phyloP scores from a whole-genome alignment of 2,888 invertebrate genomes.

The Drosophila neotestacea region DNA sequence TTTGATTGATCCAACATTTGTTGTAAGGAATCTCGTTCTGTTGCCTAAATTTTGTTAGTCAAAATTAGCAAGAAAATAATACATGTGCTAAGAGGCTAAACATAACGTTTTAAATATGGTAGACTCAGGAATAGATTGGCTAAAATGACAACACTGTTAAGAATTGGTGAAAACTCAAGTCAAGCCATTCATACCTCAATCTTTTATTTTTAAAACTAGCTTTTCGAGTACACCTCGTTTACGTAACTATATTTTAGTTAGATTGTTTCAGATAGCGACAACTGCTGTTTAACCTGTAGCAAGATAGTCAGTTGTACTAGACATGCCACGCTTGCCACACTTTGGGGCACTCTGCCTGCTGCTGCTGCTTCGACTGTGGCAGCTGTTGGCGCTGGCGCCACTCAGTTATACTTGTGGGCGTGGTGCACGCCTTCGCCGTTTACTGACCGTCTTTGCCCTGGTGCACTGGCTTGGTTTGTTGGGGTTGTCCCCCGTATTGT shows the following conservation, averaged over 20 bases:
- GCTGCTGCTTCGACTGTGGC: slow-evolving; percentile 63
- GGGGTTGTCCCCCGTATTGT: slow-evolving; percentile 54
- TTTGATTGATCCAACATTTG: too few species aligned
- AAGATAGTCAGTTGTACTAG: slow-evolving; percentile 39
- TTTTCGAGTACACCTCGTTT: neutral
- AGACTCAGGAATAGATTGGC: too few species aligned
- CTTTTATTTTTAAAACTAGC: too few species aligned
- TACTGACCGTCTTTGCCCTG: slow-evolving; percentile 38
- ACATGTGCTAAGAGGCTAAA: too few species aligned
- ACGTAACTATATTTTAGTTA: neutral
- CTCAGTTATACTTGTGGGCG: slow-evolving; percentile 27
- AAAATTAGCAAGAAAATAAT: too few species aligned
- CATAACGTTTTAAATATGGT: too few species aligned
- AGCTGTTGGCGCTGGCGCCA: slow-evolving; percentile 70
- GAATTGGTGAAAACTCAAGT: too few species aligned
- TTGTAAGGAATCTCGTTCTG: too few species aligned
- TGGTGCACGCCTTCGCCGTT: slow-evolving; percentile 35
- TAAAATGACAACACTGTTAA: too few species aligned
- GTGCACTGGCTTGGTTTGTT: slow-evolving; percentile 49
- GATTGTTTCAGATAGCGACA: neutral
- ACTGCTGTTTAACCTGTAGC: slow-evolving; percentile 1
- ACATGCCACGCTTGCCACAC: slow-evolving; percentile 67
- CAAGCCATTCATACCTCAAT: too few species aligned
- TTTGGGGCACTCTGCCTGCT: slow-evolving; percentile 63
- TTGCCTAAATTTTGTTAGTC: too few species aligned